A percentile compares a stretch with the other conserved stretches of the same genome.
These are phyloP conservation scores for Actias luna DNA, from an alignment of 2,888 invertebrate species.

Conservation along the genomic window DNA sequence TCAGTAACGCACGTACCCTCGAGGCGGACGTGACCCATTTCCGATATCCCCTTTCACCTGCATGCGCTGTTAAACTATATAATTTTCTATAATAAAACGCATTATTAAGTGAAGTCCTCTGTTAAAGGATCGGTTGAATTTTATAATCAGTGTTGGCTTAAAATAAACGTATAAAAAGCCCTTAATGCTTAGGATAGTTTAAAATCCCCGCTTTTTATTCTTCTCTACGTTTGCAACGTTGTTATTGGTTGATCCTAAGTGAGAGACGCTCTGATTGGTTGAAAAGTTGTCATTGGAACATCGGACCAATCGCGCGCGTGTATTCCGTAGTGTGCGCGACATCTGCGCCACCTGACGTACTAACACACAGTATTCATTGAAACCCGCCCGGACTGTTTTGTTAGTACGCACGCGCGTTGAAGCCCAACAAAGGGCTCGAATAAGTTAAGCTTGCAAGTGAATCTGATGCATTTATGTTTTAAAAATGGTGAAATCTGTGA, in stretches of 20 bases:
- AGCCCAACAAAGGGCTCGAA: conserved; percentile 81
- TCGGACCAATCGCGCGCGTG: conserved; percentile 47
- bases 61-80: not conserved
- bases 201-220: conserved; percentile 49
- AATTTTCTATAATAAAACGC: not conserved
- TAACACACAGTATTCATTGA: conserved; percentile 71
- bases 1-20: conserved; percentile 73
- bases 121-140: not conserved
- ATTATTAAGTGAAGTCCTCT: not conserved
- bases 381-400: conserved; percentile 73
- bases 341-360: conserved; percentile 75
- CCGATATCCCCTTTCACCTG: conserved; percentile 36
- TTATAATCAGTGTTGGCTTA: not conserved
- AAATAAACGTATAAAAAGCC: conserved; percentile 1
- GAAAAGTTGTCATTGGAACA: conserved; percentile 33
- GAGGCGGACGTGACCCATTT: conserved; percentile 71
- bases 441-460: conserved; percentile 76
- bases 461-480: conserved; percentile 88
- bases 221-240: conserved; percentile 36
- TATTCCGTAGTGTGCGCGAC: conserved; percentile 53
- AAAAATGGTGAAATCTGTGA: conserved; percentile 92
- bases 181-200: conserved; percentile 32
- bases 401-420: conserved; percentile 76
- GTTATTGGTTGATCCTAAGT: conserved; percentile 49
- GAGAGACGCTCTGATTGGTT: conserved; percentile 52